phyloP scores from a whole-genome alignment of 2,888 invertebrate species.

The Athrips mouffetella region DNA sequence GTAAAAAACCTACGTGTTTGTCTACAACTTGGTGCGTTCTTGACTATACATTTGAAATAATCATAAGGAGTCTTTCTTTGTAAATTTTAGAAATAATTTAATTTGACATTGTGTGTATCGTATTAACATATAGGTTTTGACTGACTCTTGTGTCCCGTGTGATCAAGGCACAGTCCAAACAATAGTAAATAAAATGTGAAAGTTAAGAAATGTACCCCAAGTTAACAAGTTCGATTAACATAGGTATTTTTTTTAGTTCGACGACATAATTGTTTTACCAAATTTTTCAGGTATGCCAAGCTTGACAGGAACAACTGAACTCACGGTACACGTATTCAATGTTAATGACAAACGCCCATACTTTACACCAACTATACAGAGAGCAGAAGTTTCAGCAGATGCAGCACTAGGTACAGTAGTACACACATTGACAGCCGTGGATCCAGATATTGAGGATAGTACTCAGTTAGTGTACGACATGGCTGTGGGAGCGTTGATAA shows the following conservation, averaged over 20 bases:
- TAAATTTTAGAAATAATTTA: too few species aligned
- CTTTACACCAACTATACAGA: slow-evolving; percentile 87
- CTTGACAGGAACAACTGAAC: slow-evolving; percentile 87
- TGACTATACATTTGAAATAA: too few species aligned
- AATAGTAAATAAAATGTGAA: too few species aligned
- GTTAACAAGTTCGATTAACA: too few species aligned
- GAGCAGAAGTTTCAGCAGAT: slow-evolving; percentile 89
- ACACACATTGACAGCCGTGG: slow-evolving; percentile 84
- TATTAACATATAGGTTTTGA: too few species aligned
- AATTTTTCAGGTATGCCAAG: slow-evolving; percentile 82
- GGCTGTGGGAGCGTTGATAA: slow-evolving; percentile 83
- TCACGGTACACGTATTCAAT: slow-evolving; percentile 88
- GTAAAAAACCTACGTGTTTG: too few species aligned
- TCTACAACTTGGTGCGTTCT: too few species aligned
- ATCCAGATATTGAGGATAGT: slow-evolving; percentile 86
- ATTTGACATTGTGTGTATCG: too few species aligned
- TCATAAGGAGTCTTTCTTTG: too few species aligned
- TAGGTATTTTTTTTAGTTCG: background rate
- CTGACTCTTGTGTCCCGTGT: too few species aligned
- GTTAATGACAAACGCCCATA: slow-evolving; percentile 93
- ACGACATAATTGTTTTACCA: background rate
- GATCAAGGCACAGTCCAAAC: too few species aligned
- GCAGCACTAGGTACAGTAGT: slow-evolving; percentile 84
- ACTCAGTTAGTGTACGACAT: slow-evolving; percentile 82
- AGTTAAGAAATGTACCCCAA: too few species aligned